phyloP scores from a whole-genome alignment of 2,888 invertebrate species.

The Proisotoma minuta region DNA sequence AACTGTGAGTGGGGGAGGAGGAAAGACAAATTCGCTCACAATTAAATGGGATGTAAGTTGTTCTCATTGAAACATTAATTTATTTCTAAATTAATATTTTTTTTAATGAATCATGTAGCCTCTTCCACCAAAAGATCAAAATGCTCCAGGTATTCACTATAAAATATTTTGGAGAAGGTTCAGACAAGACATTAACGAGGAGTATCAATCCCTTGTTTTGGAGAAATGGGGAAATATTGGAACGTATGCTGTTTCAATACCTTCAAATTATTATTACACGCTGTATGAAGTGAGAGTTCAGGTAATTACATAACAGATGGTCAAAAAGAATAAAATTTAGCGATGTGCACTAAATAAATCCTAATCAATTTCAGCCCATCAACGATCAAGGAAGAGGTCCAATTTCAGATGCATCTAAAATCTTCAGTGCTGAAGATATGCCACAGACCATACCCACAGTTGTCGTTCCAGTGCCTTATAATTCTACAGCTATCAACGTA shows the following conservation, averaged over 20 bases:
- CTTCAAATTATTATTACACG: conserved; percentile 70
- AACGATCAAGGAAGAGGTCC: conserved; percentile 80
- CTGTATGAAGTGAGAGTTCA: conserved; percentile 81
- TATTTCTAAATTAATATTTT: conserved; percentile 3
- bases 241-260: conserved; percentile 69
- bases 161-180: conserved; percentile 77
- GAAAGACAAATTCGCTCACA: conserved; percentile 88
- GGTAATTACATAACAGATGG: conserved; percentile 48
- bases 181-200: conserved; percentile 62
- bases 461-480: conserved; percentile 71
- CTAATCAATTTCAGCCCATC: background rate
- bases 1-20: conserved; percentile 87
- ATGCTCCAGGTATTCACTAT: conserved; percentile 84
- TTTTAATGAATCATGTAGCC: conserved; percentile 54
- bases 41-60: conserved; percentile 70
- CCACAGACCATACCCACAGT: conserved; percentile 83
- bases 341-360: background rate
- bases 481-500: conserved; percentile 87
- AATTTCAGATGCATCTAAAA: conserved; percentile 66
- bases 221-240: conserved; percentile 71
- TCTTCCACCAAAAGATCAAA: conserved; percentile 70
- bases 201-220: conserved; percentile 68
- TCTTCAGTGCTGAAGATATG: conserved; percentile 87
- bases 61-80: background rate
- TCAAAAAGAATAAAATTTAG: background rate